phyloP scores from a whole-genome alignment of 2,113 vertebrate species.

The Helogale parvula region DNA sequence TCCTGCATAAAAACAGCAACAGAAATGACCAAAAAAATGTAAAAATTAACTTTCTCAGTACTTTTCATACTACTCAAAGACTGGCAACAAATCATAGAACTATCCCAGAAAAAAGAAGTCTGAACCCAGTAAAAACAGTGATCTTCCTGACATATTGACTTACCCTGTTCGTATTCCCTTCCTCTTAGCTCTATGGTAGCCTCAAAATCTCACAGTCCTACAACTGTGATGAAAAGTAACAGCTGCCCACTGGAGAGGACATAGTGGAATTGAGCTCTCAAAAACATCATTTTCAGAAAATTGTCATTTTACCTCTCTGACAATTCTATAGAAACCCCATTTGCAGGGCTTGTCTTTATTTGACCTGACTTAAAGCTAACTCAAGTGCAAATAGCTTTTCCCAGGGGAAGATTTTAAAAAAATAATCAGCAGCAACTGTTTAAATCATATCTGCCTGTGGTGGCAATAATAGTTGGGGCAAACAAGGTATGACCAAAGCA shows the following conservation, averaged over 20 bases:
- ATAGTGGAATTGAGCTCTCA: background rate
- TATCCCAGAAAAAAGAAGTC: background rate
- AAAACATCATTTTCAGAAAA: background rate
- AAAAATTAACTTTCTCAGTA: background rate
- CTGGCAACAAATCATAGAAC: background rate
- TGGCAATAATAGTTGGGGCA: background rate
- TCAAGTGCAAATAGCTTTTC: background rate
- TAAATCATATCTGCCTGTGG: background rate
- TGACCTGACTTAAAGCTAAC: background rate
- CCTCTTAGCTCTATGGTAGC: background rate
- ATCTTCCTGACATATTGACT: background rate
- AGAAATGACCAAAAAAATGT: background rate
- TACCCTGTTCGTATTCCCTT: background rate
- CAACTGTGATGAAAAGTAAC: background rate
- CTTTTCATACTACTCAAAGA: background rate
- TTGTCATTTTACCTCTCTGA: background rate
- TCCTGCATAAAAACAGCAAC: background rate
- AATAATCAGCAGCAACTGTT: conserved; percentile 27
- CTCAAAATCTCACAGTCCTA: background rate
- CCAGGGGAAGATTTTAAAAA: background rate
- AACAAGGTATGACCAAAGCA: background rate
- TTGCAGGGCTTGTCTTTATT: background rate
- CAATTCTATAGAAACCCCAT: background rate
- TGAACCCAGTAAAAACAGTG: background rate
- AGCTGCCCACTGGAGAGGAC: too few species aligned